Evolutionary conservation across 2,113 vertebrate genomes (phyloP).

Genomic region (Aptenodytes patagonicus): DNA sequence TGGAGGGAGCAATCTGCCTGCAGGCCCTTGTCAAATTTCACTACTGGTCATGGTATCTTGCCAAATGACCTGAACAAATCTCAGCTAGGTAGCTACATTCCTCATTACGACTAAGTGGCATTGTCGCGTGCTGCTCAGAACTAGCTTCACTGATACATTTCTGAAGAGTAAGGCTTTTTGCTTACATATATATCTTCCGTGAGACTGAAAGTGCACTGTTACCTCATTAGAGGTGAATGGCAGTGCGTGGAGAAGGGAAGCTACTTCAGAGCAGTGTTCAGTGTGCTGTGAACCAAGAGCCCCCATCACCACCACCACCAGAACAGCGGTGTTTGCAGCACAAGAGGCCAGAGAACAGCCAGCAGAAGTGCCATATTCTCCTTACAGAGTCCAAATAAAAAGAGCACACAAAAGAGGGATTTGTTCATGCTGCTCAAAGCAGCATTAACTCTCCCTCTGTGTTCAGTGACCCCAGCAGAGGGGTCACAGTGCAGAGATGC

Average conservation of each 20-base stretch:
- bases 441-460: not conserved
- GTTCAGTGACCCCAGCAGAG: not conserved
- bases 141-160: accelerated
- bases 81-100: not conserved
- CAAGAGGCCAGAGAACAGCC: not conserved
- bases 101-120: not conserved
- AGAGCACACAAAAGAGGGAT: not conserved
- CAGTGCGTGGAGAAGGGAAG: not conserved
- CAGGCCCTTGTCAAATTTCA: not conserved
- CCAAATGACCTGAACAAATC: not conserved
- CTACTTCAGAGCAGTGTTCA: not conserved
- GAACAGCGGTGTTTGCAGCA: not conserved
- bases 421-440: not conserved
- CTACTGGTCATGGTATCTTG: not conserved
- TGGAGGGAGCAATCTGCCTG: not conserved
- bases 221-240: not conserved
- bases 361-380: not conserved
- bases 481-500: not conserved
- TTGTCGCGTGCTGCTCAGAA: not conserved
- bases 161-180: not conserved
- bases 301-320: not conserved
- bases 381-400: not conserved
- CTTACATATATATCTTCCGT: accelerated
- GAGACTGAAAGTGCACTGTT: not conserved
- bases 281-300: no score